Base-by-base conservation (phyloP, 2,888 invertebrate genomes). In the Linnaemya tessellans region DNA sequence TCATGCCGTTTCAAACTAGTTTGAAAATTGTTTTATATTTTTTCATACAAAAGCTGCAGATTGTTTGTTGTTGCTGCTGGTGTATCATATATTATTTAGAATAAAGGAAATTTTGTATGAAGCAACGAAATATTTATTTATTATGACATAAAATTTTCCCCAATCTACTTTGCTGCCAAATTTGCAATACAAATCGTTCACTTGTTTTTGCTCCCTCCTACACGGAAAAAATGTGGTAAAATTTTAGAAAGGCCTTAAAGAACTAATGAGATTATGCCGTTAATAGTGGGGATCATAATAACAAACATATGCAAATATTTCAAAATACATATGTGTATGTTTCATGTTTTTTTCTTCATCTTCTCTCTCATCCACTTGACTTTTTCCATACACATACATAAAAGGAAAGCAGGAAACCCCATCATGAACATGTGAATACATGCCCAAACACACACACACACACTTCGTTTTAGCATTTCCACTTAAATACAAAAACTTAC, bases 381-480 rank as follows among this genome's bases (percentile, higher is more conserved):
- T 70, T 46, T 38, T 71, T 56, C 18, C 30, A 30, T 5, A 30
- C 30, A 30, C 30, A 30, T 5, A 30, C 30, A 30, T 5, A 30
- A 2, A 30, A 2, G 30, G 3, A 78, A 60, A 78, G 38, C 30
- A 60, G 60, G 38, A 41, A 60, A 68, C 25, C 60, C 22, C 62
- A n/a, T 74, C 51, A 25, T 75, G 35, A 13, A 56, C 46, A 68
- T 38, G 38, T 38, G 20, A 30, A 65, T 51, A 13, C 58, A 51
- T 58, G 49, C 18, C n/a, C n/a, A n/a, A 54, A 51, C 60, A 30
- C 22, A 58, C 41, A 75, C 51, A 74, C 80, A 30, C 64, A 41
- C 18, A 64, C 13, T 82, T 64, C 64, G n/a, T n/a, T n/a, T n/a
- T n/a, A n/a, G n/a, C n/a, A 68, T 49, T 58, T 35, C 38, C 73